Base-by-base conservation (phyloP, 2,888 invertebrate species). In the Clivina fossor region DNA sequence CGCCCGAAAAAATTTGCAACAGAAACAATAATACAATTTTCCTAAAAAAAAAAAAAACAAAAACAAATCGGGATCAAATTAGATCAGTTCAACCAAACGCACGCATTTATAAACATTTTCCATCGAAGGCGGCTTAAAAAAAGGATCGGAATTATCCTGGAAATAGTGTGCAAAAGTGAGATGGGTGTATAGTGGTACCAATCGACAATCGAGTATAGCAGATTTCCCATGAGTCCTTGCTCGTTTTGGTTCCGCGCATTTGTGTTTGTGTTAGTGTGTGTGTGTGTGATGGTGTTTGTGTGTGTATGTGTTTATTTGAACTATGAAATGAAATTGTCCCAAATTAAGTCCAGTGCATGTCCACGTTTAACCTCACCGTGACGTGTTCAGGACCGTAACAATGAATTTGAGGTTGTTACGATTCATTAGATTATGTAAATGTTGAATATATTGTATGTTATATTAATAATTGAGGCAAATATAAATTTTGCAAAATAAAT, bases 251-350 rank as follows among this genome's bases (percentile, higher is more conserved):
- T 8, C 7, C 8, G 8, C 33, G n/a, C n/a, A n/a, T n/a, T n/a
- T n/a, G n/a, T n/a, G n/a, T n/a, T n/a, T n/a, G n/a, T n/a, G n/a
- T n/a, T n/a, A n/a, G n/a, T n/a, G n/a, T 15, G 33, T 33, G 16
- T 11, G 33, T 16, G 16, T n/a, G 9, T 11, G 33, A 7, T 33
- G 13, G 13, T 16, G 33, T 33, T 16, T 26, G 49, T 38, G 38
- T 26, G 26, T 49, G 37, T 49, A 38, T 38, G 44, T 30, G 32
- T 44, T 44, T 49, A 49, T 49, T 38, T 37, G 38, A 49, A 49
- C 28, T 49, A 49, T 38, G 38, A 49, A 49, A 49, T 38, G 49
- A 38, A 49, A 49, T 49, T 49, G 37, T 49, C 49, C 49, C 11
- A 49, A 49, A 49, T 49, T 49, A 49, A 49, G 49, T 49, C 38